Conservation (phyloP, 2,113 vertebrate species). For the Leucopternis melanops region DNA sequence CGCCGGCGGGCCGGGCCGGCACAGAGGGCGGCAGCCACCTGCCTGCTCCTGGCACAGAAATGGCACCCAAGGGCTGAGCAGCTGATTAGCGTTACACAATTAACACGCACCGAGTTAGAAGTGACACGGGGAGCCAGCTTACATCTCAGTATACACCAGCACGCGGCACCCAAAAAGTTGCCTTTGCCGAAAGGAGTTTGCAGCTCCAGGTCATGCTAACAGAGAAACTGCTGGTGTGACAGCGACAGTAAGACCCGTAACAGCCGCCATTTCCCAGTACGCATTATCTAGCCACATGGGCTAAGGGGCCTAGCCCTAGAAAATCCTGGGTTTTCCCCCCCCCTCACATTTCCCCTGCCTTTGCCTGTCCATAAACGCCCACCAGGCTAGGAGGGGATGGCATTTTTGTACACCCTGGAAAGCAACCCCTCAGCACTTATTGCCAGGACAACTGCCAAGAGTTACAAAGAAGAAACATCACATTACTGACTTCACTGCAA, state of each 20-base stretch:
- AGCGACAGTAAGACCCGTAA: not conserved
- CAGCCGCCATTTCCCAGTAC: not conserved
- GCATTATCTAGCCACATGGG: no score
- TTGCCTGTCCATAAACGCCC: not conserved
- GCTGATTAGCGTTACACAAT: not conserved
- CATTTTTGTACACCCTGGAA: not conserved
- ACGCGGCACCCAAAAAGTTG: not conserved
- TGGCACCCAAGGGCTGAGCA: not conserved
- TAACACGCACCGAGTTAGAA: not conserved
- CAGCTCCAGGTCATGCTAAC: not conserved
- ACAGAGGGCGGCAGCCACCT: not conserved
- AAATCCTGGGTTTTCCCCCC: not conserved
- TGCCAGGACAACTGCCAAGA: not conserved
- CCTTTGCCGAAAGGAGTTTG: not conserved
- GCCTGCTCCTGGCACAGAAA: not conserved
- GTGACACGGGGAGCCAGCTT: not conserved
- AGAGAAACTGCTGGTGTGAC: not conserved
- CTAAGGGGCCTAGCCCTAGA: not conserved
- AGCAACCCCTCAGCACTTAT: not conserved
- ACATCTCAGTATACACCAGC: not conserved
- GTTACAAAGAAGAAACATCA: not conserved
- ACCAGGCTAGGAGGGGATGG: not conserved
- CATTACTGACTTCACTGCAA: not conserved
- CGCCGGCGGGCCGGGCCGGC: not conserved
- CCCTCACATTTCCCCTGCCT: no score